Evolutionary conservation across 1,140 invertebrate species (phyloP).

Genomic region (Drosophila micromelanica): DNA sequence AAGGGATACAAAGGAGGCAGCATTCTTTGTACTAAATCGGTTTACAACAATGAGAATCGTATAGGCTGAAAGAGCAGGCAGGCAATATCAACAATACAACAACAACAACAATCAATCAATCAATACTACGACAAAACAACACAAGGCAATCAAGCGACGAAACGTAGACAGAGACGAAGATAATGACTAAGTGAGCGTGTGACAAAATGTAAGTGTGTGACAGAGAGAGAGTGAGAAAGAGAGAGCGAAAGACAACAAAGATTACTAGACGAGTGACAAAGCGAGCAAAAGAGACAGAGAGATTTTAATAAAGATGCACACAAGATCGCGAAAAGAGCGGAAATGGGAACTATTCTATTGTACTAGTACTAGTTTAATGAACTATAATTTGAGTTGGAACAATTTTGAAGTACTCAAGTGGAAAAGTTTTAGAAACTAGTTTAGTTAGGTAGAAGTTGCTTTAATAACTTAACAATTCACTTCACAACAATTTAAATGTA

Average conservation of each 20-base stretch:
- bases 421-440: neutral
- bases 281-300: slow-evolving; percentile 6
- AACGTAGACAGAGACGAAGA: slow-evolving; percentile 7
- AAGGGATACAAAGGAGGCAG: slow-evolving; percentile 4
- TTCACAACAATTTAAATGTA: too few species aligned
- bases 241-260: neutral
- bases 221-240: slow-evolving; percentile 10
- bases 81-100: slow-evolving; percentile 8
- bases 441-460: too few species aligned
- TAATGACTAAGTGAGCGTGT: slow-evolving; percentile 8
- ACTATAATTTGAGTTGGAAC: neutral
- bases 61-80: slow-evolving; percentile 1
- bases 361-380: neutral
- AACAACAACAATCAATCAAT: slow-evolving; percentile 13
- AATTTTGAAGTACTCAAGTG: neutral
- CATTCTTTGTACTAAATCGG: neutral
- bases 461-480: too few species aligned
- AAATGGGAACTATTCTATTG: neutral
- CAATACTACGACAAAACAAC: slow-evolving; percentile 32
- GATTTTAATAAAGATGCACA: neutral
- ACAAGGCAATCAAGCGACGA: slow-evolving; percentile 5
- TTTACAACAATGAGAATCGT: neutral
- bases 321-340: neutral
- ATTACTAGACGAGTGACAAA: slow-evolving; percentile 1
- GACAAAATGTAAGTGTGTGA: slow-evolving; percentile 5